A percentile compares a stretch with the other conserved stretches of the same genome.
Evolutionary conservation across 2,113 vertebrate genomes (phyloP).

Genomic region (Sigmodon hispidus): DNA sequence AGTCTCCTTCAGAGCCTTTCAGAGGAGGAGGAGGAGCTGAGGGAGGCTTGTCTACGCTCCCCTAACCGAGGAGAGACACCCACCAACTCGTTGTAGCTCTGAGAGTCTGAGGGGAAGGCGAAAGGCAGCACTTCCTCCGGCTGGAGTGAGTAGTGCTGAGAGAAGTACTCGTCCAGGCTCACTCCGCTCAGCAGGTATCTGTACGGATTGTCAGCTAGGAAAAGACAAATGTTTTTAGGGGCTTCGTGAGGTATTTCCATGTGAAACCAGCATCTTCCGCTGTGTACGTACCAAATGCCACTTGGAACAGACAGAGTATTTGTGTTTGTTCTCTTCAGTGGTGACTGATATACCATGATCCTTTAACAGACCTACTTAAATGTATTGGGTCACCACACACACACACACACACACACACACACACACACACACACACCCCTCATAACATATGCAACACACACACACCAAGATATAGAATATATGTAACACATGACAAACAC

Average conservation of each 20-base stretch:
- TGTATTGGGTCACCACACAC: not conserved
- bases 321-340: not conserved
- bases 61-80: slow-evolving; percentile 56
- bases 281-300: not conserved
- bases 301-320: not conserved
- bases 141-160: slow-evolving; percentile 72
- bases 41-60: not conserved
- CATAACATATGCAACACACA: not conserved
- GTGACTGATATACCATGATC: not conserved
- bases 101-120: slow-evolving; percentile 82
- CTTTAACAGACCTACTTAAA: not conserved
- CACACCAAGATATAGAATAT: not conserved
- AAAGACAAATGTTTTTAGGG: not conserved
- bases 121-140: slow-evolving; percentile 84
- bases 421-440: not conserved
- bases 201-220: slow-evolving; percentile 43
- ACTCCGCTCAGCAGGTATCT: not conserved
- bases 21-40: not conserved
- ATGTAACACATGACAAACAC: not conserved
- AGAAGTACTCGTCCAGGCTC: slow-evolving; percentile 62
- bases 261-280: not conserved
- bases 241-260: not conserved
- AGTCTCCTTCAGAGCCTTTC: not conserved
- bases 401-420: not conserved
- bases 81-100: slow-evolving; percentile 86